Base-by-base conservation (phyloP, 2,797 vertebrate species). In the Discoglossus pictus region DNA sequence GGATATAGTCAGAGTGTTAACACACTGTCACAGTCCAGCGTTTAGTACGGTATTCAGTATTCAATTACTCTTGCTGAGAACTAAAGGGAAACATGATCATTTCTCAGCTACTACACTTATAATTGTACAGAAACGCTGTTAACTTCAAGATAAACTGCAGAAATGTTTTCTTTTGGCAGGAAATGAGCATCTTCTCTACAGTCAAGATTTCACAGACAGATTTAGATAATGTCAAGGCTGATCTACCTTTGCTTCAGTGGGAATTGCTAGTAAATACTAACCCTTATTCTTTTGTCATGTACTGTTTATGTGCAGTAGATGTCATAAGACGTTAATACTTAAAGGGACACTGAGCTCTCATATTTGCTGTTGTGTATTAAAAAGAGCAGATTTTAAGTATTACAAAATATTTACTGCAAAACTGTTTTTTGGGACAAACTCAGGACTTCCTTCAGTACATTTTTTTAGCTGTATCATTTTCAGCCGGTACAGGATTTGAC, bases 1-100 rank as follows among this genome's bases (percentile, higher is more conserved):
- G 84, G 81, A 91, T 89, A 85, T 76, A 86, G 82, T 81, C 68
- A 20, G 82, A 82, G 79, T 87, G 82, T 83, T 87, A 88, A 87
- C 83, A 86, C 79, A 80, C 81, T 87, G 86, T 87, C 85, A 86
- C 80, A 82, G 81, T 79, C 80, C 74, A 74, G 79, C 61, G 21
- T 89, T 86, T 86, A 89, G 83, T 83, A 83, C 86, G 80, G 84
- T 84, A 82, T 82, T 88, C 85, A 78, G 82, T 80, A 85, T 90
- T 88, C 83, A 84, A 84, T 87, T 88, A 88, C 82, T 86, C 83
- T 83, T 82, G 79, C 80, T 74, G 83, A 82, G 82, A 83, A 85
- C 74, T 68, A 80, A 82, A 83, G 82, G 76, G 82, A 83, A 87
- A 80, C 79, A 74, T 53, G 75, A 84, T 79, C 80, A 78, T 84